A percentile compares a stretch with the other conserved stretches of the same genome.
These are phyloP conservation scores for Sceloporus undulatus DNA, from an alignment of 2,113 vertebrate genomes.

Conservation along the genomic window DNA sequence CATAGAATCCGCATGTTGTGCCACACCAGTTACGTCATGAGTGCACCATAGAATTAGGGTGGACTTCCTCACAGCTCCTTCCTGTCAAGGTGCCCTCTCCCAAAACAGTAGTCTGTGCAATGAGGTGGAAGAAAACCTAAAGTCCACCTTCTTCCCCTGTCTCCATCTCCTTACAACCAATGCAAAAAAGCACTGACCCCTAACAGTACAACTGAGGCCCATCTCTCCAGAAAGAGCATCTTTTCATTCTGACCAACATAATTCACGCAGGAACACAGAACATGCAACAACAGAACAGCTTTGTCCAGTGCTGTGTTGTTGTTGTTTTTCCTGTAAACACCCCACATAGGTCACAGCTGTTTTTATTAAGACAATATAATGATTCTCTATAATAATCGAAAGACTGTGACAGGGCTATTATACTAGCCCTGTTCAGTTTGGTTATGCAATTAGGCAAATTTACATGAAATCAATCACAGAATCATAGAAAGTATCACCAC, in stretches of 20 bases:
- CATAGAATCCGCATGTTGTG: too few species aligned
- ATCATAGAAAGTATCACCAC: slow-evolving; percentile 56
- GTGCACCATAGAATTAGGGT: slow-evolving; percentile 61
- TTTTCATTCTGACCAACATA: slow-evolving; percentile 46
- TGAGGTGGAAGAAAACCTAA: slow-evolving; percentile 66
- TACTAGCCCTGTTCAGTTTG: slow-evolving; percentile 51
- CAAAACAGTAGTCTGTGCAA: slow-evolving; percentile 62
- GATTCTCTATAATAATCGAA: slow-evolving; percentile 46
- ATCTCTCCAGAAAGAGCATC: slow-evolving; percentile 61
- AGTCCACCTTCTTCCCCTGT: slow-evolving; percentile 62
- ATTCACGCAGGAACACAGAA: slow-evolving; percentile 21
- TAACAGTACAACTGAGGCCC: slow-evolving; percentile 67
- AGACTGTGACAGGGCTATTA: slow-evolving; percentile 38
- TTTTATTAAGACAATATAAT: slow-evolving; percentile 54
- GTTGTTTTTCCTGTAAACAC: slow-evolving; percentile 34
- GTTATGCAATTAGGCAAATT: slow-evolving; percentile 68
- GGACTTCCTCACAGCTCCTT: slow-evolving; percentile 74
- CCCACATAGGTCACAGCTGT: slow-evolving; percentile 43
- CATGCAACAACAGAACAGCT: slow-evolving; percentile 42
- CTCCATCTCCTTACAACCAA: slow-evolving; percentile 63
- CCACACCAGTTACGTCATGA: too few species aligned
- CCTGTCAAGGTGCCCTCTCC: slow-evolving; percentile 62
- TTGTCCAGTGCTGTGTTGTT: neutral
- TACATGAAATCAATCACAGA: slow-evolving; percentile 68
- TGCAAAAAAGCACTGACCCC: slow-evolving; percentile 65